These are phyloP conservation scores for Hemistola chrysoprasaria DNA, from an alignment of 2,888 invertebrate genomes.

Conservation along the genomic window DNA sequence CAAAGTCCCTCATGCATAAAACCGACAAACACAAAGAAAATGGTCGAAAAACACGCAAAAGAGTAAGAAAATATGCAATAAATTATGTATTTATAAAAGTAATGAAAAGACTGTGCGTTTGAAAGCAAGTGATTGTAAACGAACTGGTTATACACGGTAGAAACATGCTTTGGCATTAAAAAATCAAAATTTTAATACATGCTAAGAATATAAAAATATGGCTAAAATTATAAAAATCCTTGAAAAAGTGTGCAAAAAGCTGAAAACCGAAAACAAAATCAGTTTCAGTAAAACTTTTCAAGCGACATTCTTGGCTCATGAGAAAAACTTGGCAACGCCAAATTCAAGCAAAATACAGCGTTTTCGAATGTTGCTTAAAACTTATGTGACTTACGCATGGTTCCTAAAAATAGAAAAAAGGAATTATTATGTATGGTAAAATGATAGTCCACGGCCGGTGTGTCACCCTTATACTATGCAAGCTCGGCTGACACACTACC, in stretches of 20 bases:
- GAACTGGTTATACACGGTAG: constrained; percentile 49
- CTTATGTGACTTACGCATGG: constrained; percentile 78
- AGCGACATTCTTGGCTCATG: constrained; percentile 51
- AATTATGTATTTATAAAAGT: too few relatives aligned
- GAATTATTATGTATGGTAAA: constrained; percentile 35
- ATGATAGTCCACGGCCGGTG: too few relatives aligned
- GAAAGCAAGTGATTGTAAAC: constrained; percentile 63
- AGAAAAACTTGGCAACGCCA: constrained; percentile 47
- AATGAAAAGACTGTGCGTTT: constrained; percentile 40
- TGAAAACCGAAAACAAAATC: constrained; percentile 11
- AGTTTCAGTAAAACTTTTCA: constrained; percentile 40
- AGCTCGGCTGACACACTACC: too few relatives aligned
- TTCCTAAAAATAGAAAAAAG: constrained; percentile 79
- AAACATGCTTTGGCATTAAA: constrained; percentile 63
- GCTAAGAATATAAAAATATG: constrained; percentile 37
- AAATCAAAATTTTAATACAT: constrained; percentile 42
- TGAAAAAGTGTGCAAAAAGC: constrained; percentile 42
- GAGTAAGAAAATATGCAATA: constrained; percentile 31
- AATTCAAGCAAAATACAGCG: constrained; percentile 71
- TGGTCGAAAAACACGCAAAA: constrained; percentile 44
- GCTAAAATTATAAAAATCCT: constrained; percentile 11
- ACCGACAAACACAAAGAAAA: constrained; percentile 46
- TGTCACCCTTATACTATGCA: too few relatives aligned
- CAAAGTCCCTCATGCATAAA: constrained; percentile 43
- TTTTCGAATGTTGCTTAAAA: constrained; percentile 61